A percentile compares a stretch with the other conserved stretches of the same genome.
Conservation (phyloP, 2,113 vertebrate species). For the Romanogobio albipinnatus region DNA sequence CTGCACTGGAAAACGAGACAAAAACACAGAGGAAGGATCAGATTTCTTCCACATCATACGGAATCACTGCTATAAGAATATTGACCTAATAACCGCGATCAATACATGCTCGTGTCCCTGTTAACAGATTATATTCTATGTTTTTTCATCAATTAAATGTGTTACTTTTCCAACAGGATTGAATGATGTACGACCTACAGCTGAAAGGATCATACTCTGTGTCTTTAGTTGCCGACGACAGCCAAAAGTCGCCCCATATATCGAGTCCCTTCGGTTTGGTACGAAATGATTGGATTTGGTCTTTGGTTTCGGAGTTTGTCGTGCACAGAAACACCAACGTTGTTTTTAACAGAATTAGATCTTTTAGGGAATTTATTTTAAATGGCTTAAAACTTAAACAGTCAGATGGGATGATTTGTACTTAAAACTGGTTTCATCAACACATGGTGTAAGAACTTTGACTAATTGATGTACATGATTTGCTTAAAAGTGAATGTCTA, state of each 20-base stretch:
- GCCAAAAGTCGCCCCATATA: constrained; percentile 30
- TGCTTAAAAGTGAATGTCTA: background rate
- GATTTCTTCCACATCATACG: background rate
- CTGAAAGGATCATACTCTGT: constrained; percentile 21
- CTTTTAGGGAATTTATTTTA: background rate
- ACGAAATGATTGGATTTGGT: constrained; percentile 21
- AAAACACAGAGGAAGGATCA: background rate
- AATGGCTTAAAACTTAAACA: background rate
- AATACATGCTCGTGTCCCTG: background rate
- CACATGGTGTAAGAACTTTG: background rate
- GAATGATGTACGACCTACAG: constrained; percentile 33
- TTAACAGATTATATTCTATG: background rate
- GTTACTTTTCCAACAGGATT: constrained; percentile 51
- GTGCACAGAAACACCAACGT: constrained; percentile 26
- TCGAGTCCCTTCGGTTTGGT: constrained; percentile 33
- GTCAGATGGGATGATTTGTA: background rate
- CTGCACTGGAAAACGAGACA: too few relatives aligned
- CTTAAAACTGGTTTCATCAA: background rate
- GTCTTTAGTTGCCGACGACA: background rate
- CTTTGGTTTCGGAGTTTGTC: constrained; percentile 32
- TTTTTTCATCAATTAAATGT: background rate
- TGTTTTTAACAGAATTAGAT: background rate
- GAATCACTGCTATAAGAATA: background rate
- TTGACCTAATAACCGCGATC: background rate
- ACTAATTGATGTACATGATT: background rate